These are phyloP conservation scores for Rhopalosiphum padi DNA, from an alignment of 1,140 invertebrate species.

Conservation along the genomic window DNA sequence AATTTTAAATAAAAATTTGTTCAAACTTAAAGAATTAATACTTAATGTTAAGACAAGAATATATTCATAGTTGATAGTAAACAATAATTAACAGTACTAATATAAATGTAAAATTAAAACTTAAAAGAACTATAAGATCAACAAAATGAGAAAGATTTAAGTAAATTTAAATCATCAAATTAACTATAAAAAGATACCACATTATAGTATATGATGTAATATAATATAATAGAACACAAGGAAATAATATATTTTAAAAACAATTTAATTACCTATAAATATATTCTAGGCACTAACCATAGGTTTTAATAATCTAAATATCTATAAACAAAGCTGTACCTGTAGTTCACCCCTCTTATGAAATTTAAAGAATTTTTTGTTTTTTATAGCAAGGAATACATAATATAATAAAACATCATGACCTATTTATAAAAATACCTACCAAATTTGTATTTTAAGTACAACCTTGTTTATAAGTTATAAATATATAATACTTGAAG, in stretches of 20 bases:
- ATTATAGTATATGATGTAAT: not conserved
- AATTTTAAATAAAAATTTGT: not conserved
- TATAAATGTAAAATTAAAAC: not conserved
- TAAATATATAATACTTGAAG: not conserved
- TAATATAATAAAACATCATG: not conserved
- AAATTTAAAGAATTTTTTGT: not conserved
- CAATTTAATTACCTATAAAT: not conserved
- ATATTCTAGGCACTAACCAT: conserved; percentile 31
- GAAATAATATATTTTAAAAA: not conserved
- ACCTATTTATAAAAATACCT: not conserved
- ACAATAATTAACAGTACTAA: not conserved
- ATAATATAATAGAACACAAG: not conserved
- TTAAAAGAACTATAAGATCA: not conserved
- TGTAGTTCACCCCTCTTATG: not conserved
- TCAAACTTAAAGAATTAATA: not conserved
- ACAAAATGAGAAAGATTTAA: not conserved
- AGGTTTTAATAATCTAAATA: not conserved
- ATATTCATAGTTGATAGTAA: not conserved
- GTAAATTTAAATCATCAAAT: not conserved
- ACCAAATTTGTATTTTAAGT: not conserved
- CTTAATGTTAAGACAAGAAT: not conserved
- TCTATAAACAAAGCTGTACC: not conserved
- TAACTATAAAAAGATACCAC: not conserved
- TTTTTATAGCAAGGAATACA: not conserved
- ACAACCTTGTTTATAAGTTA: not conserved